Conservation (phyloP, 2,797 vertebrate species). For the Poecilia wingei region DNA sequence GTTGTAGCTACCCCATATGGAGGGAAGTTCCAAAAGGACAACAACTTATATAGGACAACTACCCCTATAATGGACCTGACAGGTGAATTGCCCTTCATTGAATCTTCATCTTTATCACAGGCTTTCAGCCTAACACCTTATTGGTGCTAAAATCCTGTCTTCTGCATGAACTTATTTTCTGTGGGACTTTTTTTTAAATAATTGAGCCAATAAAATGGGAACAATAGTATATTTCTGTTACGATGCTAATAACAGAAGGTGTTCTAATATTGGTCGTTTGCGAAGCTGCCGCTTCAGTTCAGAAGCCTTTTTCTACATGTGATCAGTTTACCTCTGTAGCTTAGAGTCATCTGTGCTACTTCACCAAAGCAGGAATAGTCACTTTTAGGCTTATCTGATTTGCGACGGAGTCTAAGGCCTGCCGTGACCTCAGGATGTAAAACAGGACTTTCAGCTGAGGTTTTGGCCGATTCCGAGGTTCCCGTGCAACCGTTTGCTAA, state of each 20-base stretch:
- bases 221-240: background rate
- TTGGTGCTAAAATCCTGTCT: background rate
- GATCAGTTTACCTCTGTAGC: background rate
- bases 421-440: slow-evolving; percentile 60
- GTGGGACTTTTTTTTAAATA: background rate
- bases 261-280: background rate
- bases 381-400: background rate
- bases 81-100: background rate
- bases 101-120: background rate
- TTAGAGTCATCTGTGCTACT: background rate
- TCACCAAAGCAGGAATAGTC: background rate
- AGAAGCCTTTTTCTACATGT: background rate
- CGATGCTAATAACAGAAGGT: background rate
- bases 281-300: background rate
- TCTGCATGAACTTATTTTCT: background rate
- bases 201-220: background rate
- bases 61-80: background rate
- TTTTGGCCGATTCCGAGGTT: slow-evolving; percentile 67
- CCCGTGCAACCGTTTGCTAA: slow-evolving; percentile 78
- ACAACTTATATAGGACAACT: too few relatives aligned
- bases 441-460: slow-evolving; percentile 50
- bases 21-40: background rate
- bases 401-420: slow-evolving; percentile 26
- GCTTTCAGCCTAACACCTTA: background rate
- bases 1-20: too few relatives aligned